Evolutionary conservation across 2,888 invertebrate genomes (phyloP).

Genomic region (Venusia cambrica): DNA sequence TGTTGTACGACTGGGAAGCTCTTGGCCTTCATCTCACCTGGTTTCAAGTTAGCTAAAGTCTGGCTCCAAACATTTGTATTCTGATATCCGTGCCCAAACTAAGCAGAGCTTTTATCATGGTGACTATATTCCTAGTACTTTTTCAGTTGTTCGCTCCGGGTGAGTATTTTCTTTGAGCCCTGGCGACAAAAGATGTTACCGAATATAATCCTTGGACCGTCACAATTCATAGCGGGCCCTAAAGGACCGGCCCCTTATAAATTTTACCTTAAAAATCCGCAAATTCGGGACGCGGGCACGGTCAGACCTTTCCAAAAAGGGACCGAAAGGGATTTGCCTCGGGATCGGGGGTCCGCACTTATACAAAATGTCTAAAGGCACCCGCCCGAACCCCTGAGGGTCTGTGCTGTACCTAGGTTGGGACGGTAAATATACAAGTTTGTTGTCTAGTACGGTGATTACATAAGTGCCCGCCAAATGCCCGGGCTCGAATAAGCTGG

Average conservation of each 20-base stretch:
- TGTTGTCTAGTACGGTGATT: slow-evolving; percentile 59
- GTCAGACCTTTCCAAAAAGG: slow-evolving; percentile 74
- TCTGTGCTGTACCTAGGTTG: slow-evolving; percentile 63
- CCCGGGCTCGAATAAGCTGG: too few relatives aligned
- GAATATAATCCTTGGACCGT: slow-evolving; percentile 31
- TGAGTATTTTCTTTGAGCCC: too few relatives aligned
- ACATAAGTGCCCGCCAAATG: slow-evolving; percentile 41
- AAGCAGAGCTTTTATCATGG: too few relatives aligned
- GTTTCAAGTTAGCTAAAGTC: too few relatives aligned
- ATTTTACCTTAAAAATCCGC: slow-evolving; percentile 81
- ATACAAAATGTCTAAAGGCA: slow-evolving; percentile 79
- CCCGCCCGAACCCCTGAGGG: slow-evolving; percentile 54
- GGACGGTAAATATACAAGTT: slow-evolving; percentile 76
- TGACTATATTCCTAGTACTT: too few relatives aligned
- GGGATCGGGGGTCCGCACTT: slow-evolving; percentile 77
- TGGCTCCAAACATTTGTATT: too few relatives aligned
- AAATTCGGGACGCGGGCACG: slow-evolving; percentile 75
- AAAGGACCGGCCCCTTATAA: slow-evolving; percentile 61
- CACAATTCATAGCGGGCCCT: slow-evolving; percentile 32
- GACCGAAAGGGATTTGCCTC: slow-evolving; percentile 78
- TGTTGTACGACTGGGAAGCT: too few relatives aligned
- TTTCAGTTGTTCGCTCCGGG: too few relatives aligned
- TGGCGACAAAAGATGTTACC: slow-evolving; percentile 28
- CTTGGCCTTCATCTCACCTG: too few relatives aligned
- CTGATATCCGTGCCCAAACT: too few relatives aligned